phyloP scores from a whole-genome alignment of 1,140 invertebrate species.

The Procambarus clarkii region DNA sequence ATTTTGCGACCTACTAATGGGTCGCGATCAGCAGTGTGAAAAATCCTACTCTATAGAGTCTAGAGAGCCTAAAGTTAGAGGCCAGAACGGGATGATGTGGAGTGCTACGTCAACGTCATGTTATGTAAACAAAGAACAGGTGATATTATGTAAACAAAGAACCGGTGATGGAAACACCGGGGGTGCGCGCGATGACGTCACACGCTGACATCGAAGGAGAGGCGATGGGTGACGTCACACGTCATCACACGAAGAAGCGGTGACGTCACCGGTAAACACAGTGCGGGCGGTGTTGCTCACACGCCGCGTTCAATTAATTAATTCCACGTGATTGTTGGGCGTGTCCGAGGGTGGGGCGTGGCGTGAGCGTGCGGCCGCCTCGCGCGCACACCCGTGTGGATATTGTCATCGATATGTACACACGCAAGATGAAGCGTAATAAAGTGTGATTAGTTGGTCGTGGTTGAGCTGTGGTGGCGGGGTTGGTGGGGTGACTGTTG shows the following conservation, averaged over 20 bases:
- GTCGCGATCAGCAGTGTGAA: too few species aligned
- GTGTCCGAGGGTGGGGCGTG: slow-evolving; percentile 24
- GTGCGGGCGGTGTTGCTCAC: slow-evolving; percentile 52
- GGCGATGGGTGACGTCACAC: neutral
- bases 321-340: slow-evolving; percentile 60
- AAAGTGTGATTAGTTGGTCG: slow-evolving; percentile 12
- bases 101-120: too few species aligned
- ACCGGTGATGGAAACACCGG: too few species aligned
- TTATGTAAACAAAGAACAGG: too few species aligned
- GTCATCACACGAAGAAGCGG: neutral
- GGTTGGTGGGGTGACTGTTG: too few species aligned
- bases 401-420: slow-evolving; percentile 41
- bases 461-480: neutral
- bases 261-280: slow-evolving; percentile 32
- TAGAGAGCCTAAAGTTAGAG: too few species aligned
- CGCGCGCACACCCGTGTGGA: slow-evolving; percentile 16
- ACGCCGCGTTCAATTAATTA: slow-evolving; percentile 59
- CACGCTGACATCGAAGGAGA: neutral
- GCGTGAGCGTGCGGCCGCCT: neutral
- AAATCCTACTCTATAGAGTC: too few species aligned
- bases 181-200: neutral
- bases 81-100: too few species aligned
- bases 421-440: slow-evolving; percentile 11
- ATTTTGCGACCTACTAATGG: too few species aligned
- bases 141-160: too few species aligned